phyloP scores from a whole-genome alignment of 2,113 vertebrate species.

The Notarius quadriscutis region DNA sequence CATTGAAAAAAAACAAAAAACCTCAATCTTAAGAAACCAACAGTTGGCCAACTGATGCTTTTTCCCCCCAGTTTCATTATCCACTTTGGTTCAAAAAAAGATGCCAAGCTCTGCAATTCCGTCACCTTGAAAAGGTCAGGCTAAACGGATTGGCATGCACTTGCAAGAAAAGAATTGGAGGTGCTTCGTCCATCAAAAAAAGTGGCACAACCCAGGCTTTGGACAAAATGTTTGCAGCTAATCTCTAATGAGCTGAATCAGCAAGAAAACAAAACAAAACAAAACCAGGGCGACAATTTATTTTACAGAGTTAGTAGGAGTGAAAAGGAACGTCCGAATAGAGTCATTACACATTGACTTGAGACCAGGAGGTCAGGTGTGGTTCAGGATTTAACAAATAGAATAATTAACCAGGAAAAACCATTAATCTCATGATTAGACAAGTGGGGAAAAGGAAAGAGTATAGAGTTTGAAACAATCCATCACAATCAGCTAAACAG shows the following conservation, averaged over 20 bases:
- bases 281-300: conserved; percentile 62
- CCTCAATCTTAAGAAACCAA: conserved; percentile 70
- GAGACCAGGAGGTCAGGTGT: conserved; percentile 60
- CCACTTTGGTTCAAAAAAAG: conserved; percentile 54
- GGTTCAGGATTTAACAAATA: conserved; percentile 67
- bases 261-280: conserved; percentile 60
- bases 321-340: conserved; percentile 66
- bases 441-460: conserved; percentile 57
- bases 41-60: conserved; percentile 59
- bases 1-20: conserved; percentile 34
- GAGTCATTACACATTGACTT: conserved; percentile 70
- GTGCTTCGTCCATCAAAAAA: conserved; percentile 63
- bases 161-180: conserved; percentile 45
- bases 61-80: conserved; percentile 44
- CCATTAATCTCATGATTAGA: conserved; percentile 71
- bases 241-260: conserved; percentile 72
- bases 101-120: conserved; percentile 72
- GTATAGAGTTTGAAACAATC: conserved; percentile 65
- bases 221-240: conserved; percentile 61
- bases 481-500: conserved; percentile 57
- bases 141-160: conserved; percentile 40
- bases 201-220: conserved; percentile 64
- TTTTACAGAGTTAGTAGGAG: conserved; percentile 59
- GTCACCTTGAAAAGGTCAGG: conserved; percentile 49
- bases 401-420: conserved; percentile 74